phyloP scores from a whole-genome alignment of 1,140 invertebrate species.

The Monomorium pharaonis region DNA sequence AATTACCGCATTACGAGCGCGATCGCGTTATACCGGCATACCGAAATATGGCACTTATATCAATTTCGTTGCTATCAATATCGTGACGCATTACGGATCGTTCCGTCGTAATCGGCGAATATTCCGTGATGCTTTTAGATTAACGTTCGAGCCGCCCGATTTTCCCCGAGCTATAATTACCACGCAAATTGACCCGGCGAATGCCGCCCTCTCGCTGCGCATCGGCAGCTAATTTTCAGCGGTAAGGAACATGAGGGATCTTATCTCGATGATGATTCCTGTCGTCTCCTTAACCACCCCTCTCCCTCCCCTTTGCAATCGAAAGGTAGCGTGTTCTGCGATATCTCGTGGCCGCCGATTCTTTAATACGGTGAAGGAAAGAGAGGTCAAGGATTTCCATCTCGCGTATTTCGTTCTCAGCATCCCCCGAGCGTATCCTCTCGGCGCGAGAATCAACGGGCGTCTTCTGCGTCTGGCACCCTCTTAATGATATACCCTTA shows the following conservation, averaged over 20 bases:
- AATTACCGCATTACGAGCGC: neutral
- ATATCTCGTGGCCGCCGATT: conserved; percentile 2
- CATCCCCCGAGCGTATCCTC: conserved; percentile 14
- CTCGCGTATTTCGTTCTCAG: conserved; percentile 3
- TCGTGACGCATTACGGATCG: neutral
- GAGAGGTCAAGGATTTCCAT: conserved; percentile 67
- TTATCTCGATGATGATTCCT: conserved; percentile 30
- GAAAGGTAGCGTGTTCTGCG: neutral
- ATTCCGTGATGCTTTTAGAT: conserved; percentile 37
- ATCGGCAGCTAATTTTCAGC: conserved; percentile 40
- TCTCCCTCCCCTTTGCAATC: neutral
- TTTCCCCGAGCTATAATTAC: conserved; percentile 55
- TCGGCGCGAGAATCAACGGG: neutral
- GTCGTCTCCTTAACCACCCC: too few species aligned
- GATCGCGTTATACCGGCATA: neutral
- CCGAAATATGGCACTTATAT: conserved; percentile 8
- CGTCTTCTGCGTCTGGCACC: conserved; percentile 79
- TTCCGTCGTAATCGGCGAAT: conserved; percentile 37
- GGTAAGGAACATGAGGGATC: conserved; percentile 15
- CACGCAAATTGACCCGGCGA: conserved; percentile 37
- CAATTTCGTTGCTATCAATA: conserved; percentile 22
- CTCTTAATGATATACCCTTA: conserved; percentile 80
- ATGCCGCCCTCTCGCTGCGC: neutral
- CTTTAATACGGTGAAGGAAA: neutral
- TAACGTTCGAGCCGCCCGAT: conserved; percentile 9